Conservation (phyloP, 2,113 vertebrate species). For the Brachypodius melanocephalos region DNA sequence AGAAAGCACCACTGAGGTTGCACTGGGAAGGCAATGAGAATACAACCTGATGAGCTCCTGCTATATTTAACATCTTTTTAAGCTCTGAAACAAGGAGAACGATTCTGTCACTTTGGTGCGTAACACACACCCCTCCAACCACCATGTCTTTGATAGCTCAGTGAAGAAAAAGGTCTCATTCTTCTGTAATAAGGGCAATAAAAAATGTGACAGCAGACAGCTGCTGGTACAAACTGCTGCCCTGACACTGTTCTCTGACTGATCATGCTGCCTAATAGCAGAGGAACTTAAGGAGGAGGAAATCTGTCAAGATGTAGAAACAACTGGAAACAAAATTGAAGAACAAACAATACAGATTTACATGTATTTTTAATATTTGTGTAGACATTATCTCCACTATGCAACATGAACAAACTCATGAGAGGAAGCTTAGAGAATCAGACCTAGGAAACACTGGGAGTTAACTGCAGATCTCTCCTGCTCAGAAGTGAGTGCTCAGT, state of each 20-base stretch:
- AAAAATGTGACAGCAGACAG: background rate
- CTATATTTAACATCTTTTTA: background rate
- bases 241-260: background rate
- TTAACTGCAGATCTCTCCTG: background rate
- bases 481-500: background rate
- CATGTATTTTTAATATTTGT: background rate
- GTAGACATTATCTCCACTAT: background rate
- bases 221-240: slow-evolving; percentile 4
- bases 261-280: background rate
- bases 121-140: background rate
- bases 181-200: background rate
- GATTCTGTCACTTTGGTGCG: slow-evolving; percentile 10
- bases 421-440: background rate
- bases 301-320: slow-evolving; percentile 3
- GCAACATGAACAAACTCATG: background rate
- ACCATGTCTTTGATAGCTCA: background rate
- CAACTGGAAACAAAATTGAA: background rate
- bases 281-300: background rate
- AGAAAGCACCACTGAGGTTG: background rate
- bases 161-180: background rate
- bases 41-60: background rate
- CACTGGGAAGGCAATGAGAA: background rate
- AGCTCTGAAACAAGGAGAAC: background rate
- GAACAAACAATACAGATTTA: background rate
- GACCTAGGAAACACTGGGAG: background rate